Conservation (phyloP, 2,888 invertebrate genomes). For the Drosophila rellima region DNA sequence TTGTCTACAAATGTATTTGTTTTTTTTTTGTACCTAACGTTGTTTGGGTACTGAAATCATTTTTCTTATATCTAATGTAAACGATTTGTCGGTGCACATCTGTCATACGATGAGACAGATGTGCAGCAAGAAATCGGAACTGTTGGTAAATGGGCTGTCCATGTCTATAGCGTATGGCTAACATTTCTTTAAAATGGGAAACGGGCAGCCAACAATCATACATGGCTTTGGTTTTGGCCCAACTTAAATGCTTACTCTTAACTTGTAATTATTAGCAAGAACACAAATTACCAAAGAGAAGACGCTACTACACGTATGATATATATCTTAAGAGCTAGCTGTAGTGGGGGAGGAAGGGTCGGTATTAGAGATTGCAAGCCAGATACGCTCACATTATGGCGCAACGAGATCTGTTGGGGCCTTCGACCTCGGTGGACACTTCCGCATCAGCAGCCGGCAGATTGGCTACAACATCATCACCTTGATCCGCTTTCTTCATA, state of each 20-base stretch:
- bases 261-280: constrained; percentile 52
- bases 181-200: constrained; percentile 9
- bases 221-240: constrained; percentile 22
- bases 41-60: constrained; percentile 30
- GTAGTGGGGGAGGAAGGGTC: constrained; percentile 14
- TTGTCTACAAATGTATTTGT: constrained; percentile 19
- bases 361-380: background rate
- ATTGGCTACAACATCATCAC: constrained; percentile 40
- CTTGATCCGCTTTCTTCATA: constrained; percentile 25
- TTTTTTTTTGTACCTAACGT: constrained; percentile 21
- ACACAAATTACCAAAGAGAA: constrained; percentile 67
- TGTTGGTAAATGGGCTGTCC: constrained; percentile 8
- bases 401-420: constrained; percentile 59
- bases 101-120: constrained; percentile 4
- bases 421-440: constrained; percentile 42
- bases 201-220: constrained; percentile 18
- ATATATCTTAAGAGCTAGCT: constrained; percentile 34
- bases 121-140: constrained; percentile 46
- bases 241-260: constrained; percentile 41
- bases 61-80: background rate
- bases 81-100: constrained; percentile 51
- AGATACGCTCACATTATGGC: constrained; percentile 59
- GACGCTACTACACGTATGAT: constrained; percentile 42
- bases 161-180: constrained; percentile 9
- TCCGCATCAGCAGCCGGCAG: constrained; percentile 27